These are phyloP conservation scores for Sebastes paucispinis DNA, from an alignment of 2,797 vertebrate species.

Conservation along the genomic window DNA sequence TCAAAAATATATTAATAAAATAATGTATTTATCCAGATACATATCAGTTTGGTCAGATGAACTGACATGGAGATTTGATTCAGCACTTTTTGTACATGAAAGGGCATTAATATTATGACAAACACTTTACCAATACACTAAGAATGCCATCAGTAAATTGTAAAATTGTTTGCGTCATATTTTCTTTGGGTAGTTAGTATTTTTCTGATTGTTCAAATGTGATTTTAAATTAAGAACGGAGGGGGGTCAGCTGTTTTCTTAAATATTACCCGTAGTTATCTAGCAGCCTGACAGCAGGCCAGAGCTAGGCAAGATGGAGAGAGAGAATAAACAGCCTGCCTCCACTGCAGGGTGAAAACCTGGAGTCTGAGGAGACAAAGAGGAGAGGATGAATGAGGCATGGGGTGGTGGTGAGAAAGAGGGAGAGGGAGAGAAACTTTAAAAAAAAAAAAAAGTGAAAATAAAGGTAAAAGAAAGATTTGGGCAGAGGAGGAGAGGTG, in stretches of 20 bases:
- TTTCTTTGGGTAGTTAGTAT: not conserved
- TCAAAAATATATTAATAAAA: not conserved
- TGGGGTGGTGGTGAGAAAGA: conserved; percentile 14
- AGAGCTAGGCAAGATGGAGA: conserved; percentile 74
- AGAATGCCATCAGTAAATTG: not conserved
- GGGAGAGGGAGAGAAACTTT: not conserved
- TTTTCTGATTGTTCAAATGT: not conserved
- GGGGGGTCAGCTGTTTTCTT: conserved; percentile 29
- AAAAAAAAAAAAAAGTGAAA: not conserved
- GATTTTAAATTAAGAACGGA: not conserved
- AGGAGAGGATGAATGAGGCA: conserved; percentile 65
- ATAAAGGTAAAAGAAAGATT: not conserved
- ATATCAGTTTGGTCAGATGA: not conserved
- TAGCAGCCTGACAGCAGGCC: conserved; percentile 65
- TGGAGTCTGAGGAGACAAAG: conserved; percentile 60
- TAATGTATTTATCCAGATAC: not conserved
- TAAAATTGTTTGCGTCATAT: not conserved
- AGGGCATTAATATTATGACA: not conserved
- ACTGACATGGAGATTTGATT: not conserved
- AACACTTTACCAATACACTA: not conserved
- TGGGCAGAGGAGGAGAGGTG: not conserved
- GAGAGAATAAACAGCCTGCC: conserved; percentile 67
- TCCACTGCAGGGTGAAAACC: conserved; percentile 63
- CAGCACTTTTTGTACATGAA: not conserved
- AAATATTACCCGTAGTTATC: conserved; percentile 65